Evolutionary conservation across 1,140 invertebrate species (phyloP), one percentile per base, ranked within the genome.

Genomic region (Drosophila mauritiana): DNA sequence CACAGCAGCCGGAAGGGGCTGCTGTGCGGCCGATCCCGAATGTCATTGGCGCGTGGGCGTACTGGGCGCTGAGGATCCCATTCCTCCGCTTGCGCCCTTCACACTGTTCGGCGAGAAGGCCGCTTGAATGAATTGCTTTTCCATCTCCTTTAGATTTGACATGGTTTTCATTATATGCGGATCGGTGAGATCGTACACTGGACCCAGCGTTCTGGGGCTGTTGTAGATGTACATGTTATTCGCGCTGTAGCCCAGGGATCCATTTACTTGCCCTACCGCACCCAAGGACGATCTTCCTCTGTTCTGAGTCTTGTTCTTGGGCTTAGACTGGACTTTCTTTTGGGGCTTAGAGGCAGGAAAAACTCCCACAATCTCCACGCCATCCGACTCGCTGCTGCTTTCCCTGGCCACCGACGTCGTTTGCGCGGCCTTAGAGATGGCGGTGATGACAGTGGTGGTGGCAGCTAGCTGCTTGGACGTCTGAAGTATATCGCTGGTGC

Each of bases 351-450:
- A 40, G 13, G 90, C 85, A 7, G 86, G 79, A 72, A 61, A 91
- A 8, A 90, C 70, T 11, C 91, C 82, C 13, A 92, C 85, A 43
- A 92, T 78, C 55, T 92, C 91, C 10, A 92, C 91, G 25, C 86
- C 84, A 54, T 92, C 91, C 0, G 91, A 92, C 15, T 92, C 91
- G 34, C 90, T 90, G 53, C 88, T 88, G 49, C 90, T 92, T 27
- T 91, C 88, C 25, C 81, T 79, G 13, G 74, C 62, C 13, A 73
- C 48, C 4, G 75, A 34, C 40, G 1, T 75, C 31, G 36, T 58
- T 27, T 37, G 73, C 10, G 36, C 52, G 17, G 61, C 45, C 17
- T 65, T 67, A 6, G 67, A 48, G 15, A 52, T 56, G 63, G 49
- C 49, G 13, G 51, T 73, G 27, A 53, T 57, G 45, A 74, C 46